These are phyloP conservation scores for Ephialtes manifestator DNA, from an alignment of 2,888 invertebrate species.

Conservation along the genomic window DNA sequence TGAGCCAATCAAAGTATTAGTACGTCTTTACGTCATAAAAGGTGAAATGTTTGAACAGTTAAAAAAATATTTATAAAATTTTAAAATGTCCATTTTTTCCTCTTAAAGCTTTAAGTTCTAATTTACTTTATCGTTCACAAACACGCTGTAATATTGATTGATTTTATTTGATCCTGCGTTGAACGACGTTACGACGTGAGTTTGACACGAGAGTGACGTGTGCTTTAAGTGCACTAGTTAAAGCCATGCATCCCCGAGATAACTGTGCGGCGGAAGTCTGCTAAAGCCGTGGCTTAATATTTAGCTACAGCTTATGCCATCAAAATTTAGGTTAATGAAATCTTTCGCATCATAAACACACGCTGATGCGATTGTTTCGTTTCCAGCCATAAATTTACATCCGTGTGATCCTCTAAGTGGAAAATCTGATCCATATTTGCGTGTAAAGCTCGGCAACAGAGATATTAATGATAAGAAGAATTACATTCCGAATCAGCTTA, in stretches of 20 bases:
- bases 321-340: constrained; percentile 46
- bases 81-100: neutral
- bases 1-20: constrained; percentile 88
- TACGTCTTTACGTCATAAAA: constrained; percentile 91
- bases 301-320: constrained; percentile 24
- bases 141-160: constrained; percentile 33
- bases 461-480: constrained; percentile 90
- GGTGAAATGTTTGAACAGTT: constrained; percentile 72
- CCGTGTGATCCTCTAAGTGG: constrained; percentile 90
- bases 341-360: constrained; percentile 31
- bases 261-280: constrained; percentile 29
- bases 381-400: constrained; percentile 89
- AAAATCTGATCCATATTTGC: constrained; percentile 93
- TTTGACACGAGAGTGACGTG: constrained; percentile 52
- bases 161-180: constrained; percentile 21
- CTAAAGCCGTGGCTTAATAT: constrained; percentile 33
- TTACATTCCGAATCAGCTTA: constrained; percentile 91
- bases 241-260: neutral
- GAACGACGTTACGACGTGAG: constrained; percentile 37
- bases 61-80: neutral
- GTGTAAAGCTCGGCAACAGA: constrained; percentile 90
- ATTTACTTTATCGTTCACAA: neutral
- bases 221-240: constrained; percentile 39
- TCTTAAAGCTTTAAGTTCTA: neutral
- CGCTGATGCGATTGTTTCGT: constrained; percentile 35